These are phyloP conservation scores for Pimephales promelas DNA, from an alignment of 2,113 vertebrate genomes.

Conservation along the genomic window DNA sequence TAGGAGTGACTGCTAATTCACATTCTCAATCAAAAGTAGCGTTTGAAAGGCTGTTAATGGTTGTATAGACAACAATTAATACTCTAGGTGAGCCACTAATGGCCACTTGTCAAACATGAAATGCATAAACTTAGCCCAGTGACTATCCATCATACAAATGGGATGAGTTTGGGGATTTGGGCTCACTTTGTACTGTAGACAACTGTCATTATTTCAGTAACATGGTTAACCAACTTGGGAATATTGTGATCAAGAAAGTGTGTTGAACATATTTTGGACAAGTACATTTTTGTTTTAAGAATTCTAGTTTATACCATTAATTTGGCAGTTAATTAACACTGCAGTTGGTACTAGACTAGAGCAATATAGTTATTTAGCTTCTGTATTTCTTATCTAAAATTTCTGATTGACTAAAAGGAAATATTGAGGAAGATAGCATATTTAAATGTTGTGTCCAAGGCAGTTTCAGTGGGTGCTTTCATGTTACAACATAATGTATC, in stretches of 20 bases:
- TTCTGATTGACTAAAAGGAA: neutral
- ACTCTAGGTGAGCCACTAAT: neutral
- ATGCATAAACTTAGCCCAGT: neutral
- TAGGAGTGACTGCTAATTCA: slow-evolving; percentile 15
- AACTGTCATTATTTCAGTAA: neutral
- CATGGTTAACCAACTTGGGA: neutral
- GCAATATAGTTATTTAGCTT: neutral
- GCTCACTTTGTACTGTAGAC: neutral
- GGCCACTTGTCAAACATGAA: neutral
- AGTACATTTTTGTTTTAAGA: neutral
- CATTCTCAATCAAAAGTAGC: slow-evolving; percentile 4
- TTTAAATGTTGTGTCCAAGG: neutral
- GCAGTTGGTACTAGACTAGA: neutral
- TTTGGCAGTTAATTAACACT: neutral
- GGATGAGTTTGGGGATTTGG: neutral
- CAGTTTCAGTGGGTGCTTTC: neutral
- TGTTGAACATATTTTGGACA: neutral
- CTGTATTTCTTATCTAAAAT: neutral
- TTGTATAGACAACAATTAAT: slow-evolving; percentile 12
- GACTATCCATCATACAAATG: neutral
- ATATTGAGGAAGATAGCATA: neutral
- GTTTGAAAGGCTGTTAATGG: slow-evolving; percentile 7
- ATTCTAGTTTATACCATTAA: neutral
- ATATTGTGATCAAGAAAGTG: neutral
- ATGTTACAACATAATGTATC: neutral